A percentile compares a stretch with the other conserved stretches of the same genome.
Evolutionary conservation across 2,113 vertebrate species (phyloP).

Genomic region (Labrus mixtus): DNA sequence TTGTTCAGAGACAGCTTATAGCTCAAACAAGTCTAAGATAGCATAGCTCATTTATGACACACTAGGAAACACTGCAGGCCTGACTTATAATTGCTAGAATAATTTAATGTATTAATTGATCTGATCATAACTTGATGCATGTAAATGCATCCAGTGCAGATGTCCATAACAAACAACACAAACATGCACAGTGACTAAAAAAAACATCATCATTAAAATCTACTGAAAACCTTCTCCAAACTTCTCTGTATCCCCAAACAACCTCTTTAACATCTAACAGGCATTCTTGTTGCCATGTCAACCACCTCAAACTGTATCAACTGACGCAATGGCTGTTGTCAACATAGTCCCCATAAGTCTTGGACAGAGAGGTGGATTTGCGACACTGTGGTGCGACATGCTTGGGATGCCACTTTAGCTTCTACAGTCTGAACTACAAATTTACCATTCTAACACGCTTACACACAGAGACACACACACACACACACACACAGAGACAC

Average conservation of each 20-base stretch:
- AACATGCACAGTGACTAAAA: too few relatives aligned
- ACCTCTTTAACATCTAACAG: conserved; percentile 45
- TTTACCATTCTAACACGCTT: neutral
- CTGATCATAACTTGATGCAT: too few relatives aligned
- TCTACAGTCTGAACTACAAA: neutral
- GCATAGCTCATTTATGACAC: too few relatives aligned
- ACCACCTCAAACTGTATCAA: conserved; percentile 35
- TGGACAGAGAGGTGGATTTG: conserved; percentile 27
- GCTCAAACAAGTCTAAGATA: too few relatives aligned
- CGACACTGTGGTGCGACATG: conserved; percentile 65
- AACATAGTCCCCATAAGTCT: conserved; percentile 1
- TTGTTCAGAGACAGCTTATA: too few relatives aligned
- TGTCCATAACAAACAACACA: too few relatives aligned
- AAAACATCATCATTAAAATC: too few relatives aligned
- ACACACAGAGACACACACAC: neutral
- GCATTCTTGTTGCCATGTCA: conserved; percentile 53
- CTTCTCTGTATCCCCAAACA: conserved; percentile 1
- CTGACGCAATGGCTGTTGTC: conserved; percentile 25
- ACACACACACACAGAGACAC: conserved; percentile 4
- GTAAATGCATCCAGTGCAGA: too few relatives aligned
- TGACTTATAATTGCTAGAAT: too few relatives aligned
- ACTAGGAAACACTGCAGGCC: too few relatives aligned
- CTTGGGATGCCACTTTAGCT: conserved; percentile 9
- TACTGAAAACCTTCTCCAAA: too few relatives aligned
- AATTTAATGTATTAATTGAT: too few relatives aligned